Percentiles rank a stretch among this genome's conserved stretches.
These are phyloP conservation scores for Leucoma salicis DNA, from an alignment of 2,888 invertebrate species.

Conservation along the genomic window DNA sequence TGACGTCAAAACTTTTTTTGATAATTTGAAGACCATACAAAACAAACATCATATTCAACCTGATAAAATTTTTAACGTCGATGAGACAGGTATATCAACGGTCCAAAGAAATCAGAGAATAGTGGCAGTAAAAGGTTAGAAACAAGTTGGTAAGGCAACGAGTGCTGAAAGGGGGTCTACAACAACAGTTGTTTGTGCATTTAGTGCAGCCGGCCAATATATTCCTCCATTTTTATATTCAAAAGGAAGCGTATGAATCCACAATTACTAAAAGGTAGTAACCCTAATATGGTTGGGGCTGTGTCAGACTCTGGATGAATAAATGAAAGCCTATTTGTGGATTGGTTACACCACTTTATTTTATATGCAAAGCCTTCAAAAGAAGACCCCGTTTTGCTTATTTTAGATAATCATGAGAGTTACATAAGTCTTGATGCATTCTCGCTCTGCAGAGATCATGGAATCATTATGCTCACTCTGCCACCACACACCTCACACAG, in stretches of 20 bases:
- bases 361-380: constrained; percentile 3
- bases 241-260: constrained; percentile 20
- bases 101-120: constrained; percentile 16
- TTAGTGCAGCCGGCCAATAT: constrained; percentile 17
- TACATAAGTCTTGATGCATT: background rate
- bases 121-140: constrained; percentile 13
- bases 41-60: background rate
- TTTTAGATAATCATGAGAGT: constrained; percentile 8
- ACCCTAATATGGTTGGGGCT: constrained; percentile 13
- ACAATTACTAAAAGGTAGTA: constrained; percentile 16
- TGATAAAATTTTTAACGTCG: constrained; percentile 19
- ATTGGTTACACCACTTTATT: constrained; percentile 26
- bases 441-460: constrained; percentile 1
- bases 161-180: constrained; percentile 17
- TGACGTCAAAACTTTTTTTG: constrained; percentile 9
- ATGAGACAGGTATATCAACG: constrained; percentile 15
- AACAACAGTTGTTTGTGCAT: constrained; percentile 18
- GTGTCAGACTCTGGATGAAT: constrained; percentile 14
- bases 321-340: constrained; percentile 22
- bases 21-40: constrained; percentile 5
- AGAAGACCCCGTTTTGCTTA: constrained; percentile 3
- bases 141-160: constrained; percentile 17
- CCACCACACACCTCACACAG: constrained; percentile 28
- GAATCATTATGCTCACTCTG: constrained; percentile 20
- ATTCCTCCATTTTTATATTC: constrained; percentile 23